phyloP scores from a whole-genome alignment of 1,140 invertebrate genomes.

The Araneus ventricosus region DNA sequence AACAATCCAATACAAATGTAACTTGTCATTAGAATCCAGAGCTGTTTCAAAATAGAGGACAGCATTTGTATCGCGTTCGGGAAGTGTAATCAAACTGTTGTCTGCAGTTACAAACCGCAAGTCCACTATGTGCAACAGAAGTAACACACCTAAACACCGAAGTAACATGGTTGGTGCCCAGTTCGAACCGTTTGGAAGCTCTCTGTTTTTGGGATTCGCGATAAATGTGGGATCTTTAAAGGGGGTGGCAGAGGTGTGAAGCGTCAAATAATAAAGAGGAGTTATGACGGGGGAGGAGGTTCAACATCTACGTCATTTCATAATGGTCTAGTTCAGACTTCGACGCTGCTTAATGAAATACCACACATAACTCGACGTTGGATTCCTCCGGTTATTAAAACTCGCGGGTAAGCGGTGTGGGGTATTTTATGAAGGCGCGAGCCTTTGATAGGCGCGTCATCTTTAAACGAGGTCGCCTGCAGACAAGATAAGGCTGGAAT shows the following conservation, averaged over 20 bases:
- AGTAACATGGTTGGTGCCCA: constrained; percentile 13
- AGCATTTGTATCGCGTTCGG: neutral
- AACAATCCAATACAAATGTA: constrained; percentile 77
- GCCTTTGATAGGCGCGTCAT: constrained; percentile 49
- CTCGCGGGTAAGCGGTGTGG: constrained; percentile 12
- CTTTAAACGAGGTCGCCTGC: constrained; percentile 54
- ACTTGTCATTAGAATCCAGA: constrained; percentile 76
- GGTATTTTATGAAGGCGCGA: constrained; percentile 53
- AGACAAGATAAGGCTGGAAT: neutral
- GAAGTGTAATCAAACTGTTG: neutral
- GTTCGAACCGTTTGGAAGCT: neutral
- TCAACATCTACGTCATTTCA: constrained; percentile 16
- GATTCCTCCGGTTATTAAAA: constrained; percentile 73
- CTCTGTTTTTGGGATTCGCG: neutral
- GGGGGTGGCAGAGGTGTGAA: neutral
- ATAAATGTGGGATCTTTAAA: neutral
- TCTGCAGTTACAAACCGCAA: neutral
- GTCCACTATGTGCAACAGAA: neutral
- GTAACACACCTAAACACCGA: neutral
- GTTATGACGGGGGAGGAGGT: neutral
- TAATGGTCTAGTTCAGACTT: neutral
- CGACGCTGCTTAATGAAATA: constrained; percentile 72
- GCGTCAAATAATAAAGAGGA: constrained; percentile 5
- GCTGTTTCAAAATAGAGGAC: constrained; percentile 73
- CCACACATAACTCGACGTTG: constrained; percentile 68